A percentile compares a stretch with the other conserved stretches of the same genome.
These are phyloP conservation scores for Salvelinus namaycush DNA, from an alignment of 2,113 vertebrate species.

Conservation along the genomic window DNA sequence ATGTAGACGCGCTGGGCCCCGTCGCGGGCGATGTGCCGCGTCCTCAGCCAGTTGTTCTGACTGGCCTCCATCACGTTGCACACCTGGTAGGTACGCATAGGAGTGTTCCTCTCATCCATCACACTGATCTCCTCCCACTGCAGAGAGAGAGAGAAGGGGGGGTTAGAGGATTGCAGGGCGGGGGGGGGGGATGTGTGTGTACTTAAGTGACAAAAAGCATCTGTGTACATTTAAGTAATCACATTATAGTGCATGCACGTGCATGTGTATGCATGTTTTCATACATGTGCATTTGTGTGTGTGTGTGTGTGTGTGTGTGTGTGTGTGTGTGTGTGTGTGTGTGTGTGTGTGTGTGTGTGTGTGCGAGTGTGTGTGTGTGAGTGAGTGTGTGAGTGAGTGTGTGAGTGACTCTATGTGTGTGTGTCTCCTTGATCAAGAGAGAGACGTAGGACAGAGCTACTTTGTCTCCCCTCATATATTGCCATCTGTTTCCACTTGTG, in stretches of 20 bases:
- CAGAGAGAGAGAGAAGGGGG: conserved; percentile 11
- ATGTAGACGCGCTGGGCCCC: conserved; percentile 82
- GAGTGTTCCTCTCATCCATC: conserved; percentile 82
- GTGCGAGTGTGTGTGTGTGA: not conserved
- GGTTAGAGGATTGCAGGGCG: not conserved
- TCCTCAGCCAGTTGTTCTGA: conserved; percentile 84
- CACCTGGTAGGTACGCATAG: conserved; percentile 82
- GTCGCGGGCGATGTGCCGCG: conserved; percentile 76
- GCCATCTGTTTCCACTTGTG: conserved; percentile 81
- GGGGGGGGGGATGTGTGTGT: not conserved
- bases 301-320: not conserved
- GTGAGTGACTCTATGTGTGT: conserved; percentile 16
- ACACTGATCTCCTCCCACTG: conserved; percentile 87
- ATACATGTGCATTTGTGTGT: not conserved
- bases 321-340: not conserved
- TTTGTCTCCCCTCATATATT: conserved; percentile 71
- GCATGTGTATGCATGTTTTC: not conserved
- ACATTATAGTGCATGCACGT: not conserved
- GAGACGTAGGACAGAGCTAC: conserved; percentile 69
- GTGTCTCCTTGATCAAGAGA: conserved; percentile 14
- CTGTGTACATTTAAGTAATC: not conserved
- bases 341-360: not conserved
- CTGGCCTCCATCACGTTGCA: conserved; percentile 83
- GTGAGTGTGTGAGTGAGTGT: conserved; percentile 20
- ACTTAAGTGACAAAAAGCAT: conserved; percentile 5